Evolutionary conservation across 2,113 vertebrate species (phyloP).

Genomic region (Corythornis cristatus): DNA sequence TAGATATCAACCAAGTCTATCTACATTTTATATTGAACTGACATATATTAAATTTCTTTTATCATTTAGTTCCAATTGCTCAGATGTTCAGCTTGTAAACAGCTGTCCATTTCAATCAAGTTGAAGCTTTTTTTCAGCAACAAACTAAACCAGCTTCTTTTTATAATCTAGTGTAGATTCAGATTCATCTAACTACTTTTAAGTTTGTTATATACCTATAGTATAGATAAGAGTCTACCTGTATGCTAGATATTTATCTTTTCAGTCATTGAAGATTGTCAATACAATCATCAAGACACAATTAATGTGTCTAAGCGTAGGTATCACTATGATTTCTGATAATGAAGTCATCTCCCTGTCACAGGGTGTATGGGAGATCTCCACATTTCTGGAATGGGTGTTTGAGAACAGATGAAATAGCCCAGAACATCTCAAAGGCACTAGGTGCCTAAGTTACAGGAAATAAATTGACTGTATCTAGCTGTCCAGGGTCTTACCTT

Average conservation of each 20-base stretch:
- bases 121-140: background rate
- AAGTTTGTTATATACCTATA: background rate
- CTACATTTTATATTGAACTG: background rate
- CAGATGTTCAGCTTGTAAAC: background rate
- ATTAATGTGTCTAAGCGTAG: background rate
- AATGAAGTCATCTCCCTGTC: background rate
- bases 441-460: background rate
- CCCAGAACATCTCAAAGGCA: background rate
- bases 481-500: background rate
- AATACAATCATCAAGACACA: background rate
- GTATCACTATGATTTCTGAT: background rate
- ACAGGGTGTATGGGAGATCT: background rate
- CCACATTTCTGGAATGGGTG: background rate
- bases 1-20: background rate
- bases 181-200: background rate
- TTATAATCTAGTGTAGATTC: background rate
- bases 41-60: background rate
- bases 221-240: background rate
- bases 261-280: background rate
- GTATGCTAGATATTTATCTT: background rate
- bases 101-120: background rate
- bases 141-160: background rate
- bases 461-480: background rate
- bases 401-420: background rate
- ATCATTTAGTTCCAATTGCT: background rate